These are phyloP conservation scores for Alligator mississippiensis DNA, from an alignment of 2,113 vertebrate genomes.

Conservation along the genomic window DNA sequence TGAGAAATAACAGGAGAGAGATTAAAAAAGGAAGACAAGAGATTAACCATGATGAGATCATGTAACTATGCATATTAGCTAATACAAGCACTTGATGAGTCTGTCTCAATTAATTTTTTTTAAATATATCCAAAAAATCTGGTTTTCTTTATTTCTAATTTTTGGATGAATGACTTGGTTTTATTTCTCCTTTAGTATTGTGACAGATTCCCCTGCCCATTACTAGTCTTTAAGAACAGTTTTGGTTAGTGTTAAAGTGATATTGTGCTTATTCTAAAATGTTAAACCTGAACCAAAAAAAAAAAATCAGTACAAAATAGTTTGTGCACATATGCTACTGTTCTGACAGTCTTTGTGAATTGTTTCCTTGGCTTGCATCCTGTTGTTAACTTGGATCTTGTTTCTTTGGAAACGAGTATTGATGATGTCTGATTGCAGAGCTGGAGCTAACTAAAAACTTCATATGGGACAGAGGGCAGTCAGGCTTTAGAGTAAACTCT, in stretches of 20 bases:
- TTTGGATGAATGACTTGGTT: not conserved
- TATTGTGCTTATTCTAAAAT: slow-evolving; percentile 23
- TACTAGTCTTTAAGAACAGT: not conserved
- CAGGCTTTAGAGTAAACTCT: slow-evolving; percentile 59
- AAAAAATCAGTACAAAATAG: slow-evolving; percentile 38
- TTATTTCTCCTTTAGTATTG: not conserved
- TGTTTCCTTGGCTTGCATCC: slow-evolving; percentile 31
- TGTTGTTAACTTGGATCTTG: slow-evolving; percentile 28
- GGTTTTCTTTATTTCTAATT: not conserved
- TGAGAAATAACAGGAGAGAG: slow-evolving; percentile 14
- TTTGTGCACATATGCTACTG: not conserved
- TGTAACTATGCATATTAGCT: not conserved
- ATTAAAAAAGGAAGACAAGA: not conserved
- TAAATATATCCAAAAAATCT: rapidly evolving
- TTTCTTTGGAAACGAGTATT: slow-evolving; percentile 72
- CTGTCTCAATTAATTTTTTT: not conserved
- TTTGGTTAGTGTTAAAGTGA: slow-evolving; percentile 14
- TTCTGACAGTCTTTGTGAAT: not conserved
- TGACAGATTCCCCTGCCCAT: not conserved
- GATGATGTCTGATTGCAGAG: slow-evolving; percentile 47
- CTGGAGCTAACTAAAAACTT: slow-evolving; percentile 68
- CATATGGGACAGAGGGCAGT: slow-evolving; percentile 70
- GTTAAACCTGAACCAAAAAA: slow-evolving; percentile 31
- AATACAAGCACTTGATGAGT: not conserved
- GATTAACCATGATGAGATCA: not conserved